A percentile compares a stretch with the other conserved stretches of the same genome.
Evolutionary conservation across 2,888 invertebrate genomes (phyloP).

Genomic region (Dasysyrphus tricinctus): DNA sequence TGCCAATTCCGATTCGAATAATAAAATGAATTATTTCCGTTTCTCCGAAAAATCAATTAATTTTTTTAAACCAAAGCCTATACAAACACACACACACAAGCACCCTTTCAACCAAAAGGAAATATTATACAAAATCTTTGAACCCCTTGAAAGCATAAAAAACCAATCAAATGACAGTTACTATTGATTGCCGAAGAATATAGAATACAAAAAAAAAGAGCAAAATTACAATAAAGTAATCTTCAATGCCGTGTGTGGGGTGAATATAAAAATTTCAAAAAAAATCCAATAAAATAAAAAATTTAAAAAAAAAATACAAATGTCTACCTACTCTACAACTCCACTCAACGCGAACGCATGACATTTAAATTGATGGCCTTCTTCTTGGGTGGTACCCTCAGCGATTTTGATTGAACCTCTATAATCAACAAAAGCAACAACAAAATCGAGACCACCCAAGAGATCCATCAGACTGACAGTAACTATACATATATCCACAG

Average conservation of each 20-base stretch:
- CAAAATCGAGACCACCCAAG: constrained; percentile 62
- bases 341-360: constrained; percentile 67
- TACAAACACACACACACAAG: constrained; percentile 15
- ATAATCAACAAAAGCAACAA: constrained; percentile 65
- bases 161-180: constrained; percentile 67
- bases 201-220: constrained; percentile 28
- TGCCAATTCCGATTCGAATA: constrained; percentile 1
- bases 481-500: not conserved
- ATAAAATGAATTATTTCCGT: constrained; percentile 32
- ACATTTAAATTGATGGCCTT: constrained; percentile 72
- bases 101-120: not conserved
- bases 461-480: constrained; percentile 18
- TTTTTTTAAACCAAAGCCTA: constrained; percentile 14
- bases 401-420: constrained; percentile 73
- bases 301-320: constrained; percentile 8
- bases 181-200: constrained; percentile 59
- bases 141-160: constrained; percentile 45
- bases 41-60: constrained; percentile 64
- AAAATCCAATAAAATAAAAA: constrained; percentile 31
- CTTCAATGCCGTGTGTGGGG: constrained; percentile 34
- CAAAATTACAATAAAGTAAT: constrained; percentile 28
- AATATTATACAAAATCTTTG: constrained; percentile 14
- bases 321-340: constrained; percentile 46
- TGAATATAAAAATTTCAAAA: constrained; percentile 31
- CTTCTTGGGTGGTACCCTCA: constrained; percentile 74